These are phyloP conservation scores for Amyelois transitella DNA, from an alignment of 1,140 invertebrate species.

Conservation along the genomic window DNA sequence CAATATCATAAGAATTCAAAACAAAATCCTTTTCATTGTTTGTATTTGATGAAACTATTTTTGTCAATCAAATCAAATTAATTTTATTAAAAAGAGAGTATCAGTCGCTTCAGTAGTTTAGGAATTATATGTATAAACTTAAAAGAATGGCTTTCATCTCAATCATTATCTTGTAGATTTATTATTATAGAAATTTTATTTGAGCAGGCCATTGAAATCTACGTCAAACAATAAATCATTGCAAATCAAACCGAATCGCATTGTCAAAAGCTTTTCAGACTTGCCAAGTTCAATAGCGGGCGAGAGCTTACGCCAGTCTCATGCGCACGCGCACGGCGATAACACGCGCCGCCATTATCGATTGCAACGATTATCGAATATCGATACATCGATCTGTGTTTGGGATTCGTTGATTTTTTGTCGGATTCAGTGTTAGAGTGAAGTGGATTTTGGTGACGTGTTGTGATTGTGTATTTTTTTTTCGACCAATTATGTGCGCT, in stretches of 20 bases:
- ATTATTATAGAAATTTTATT: too few relatives aligned
- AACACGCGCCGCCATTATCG: constrained; percentile 39
- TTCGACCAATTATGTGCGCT: background rate
- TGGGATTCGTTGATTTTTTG: background rate
- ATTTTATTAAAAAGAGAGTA: too few relatives aligned
- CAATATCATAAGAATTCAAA: too few relatives aligned
- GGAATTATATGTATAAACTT: too few relatives aligned
- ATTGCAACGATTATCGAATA: constrained; percentile 9
- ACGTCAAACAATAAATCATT: background rate
- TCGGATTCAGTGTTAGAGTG: background rate
- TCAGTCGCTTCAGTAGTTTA: too few relatives aligned
- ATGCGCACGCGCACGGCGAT: constrained; percentile 39
- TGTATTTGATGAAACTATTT: too few relatives aligned
- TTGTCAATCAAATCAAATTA: too few relatives aligned
- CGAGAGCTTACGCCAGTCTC: constrained; percentile 35
- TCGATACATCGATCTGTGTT: constrained; percentile 2
- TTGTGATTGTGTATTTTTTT: background rate
- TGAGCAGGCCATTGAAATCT: too few relatives aligned
- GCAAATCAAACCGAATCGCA: constrained; percentile 3
- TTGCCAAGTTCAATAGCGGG: constrained; percentile 47
- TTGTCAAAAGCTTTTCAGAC: constrained; percentile 38
- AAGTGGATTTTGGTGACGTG: background rate
- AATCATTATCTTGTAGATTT: background rate
- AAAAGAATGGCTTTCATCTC: too few relatives aligned
- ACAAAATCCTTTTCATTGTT: too few relatives aligned